Conservation (phyloP, 2,113 vertebrate genomes). For the Ctenomys sociabilis region DNA sequence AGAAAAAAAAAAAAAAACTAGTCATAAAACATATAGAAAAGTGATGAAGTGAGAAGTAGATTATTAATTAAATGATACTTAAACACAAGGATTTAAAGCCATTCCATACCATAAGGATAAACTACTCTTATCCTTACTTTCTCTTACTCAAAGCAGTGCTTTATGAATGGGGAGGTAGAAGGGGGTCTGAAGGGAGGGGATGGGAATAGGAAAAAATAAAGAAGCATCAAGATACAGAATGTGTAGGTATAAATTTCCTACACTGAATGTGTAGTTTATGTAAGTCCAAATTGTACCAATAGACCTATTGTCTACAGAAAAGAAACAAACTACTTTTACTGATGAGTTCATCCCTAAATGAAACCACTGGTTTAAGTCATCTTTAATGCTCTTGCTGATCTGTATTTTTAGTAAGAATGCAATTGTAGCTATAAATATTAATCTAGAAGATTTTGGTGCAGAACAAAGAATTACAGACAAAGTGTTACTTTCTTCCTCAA, state of each 20-base stretch:
- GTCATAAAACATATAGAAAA: neutral
- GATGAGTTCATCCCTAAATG: neutral
- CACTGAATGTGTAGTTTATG: neutral
- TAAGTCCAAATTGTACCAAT: neutral
- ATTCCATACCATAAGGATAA: neutral
- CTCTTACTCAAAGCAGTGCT: neutral
- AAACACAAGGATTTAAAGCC: neutral
- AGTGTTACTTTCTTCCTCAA: neutral
- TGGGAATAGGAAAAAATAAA: neutral
- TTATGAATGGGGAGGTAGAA: neutral
- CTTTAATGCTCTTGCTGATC: neutral
- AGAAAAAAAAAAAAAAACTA: neutral
- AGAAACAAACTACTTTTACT: neutral
- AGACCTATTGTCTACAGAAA: neutral
- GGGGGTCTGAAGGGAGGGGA: neutral
- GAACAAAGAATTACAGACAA: neutral
- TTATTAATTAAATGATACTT: neutral
- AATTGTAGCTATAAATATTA: neutral
- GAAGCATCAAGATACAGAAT: neutral
- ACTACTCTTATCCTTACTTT: neutral
- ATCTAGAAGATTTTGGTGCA: neutral
- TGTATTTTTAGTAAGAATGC: slow-evolving; percentile 39
- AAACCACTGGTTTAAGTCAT: neutral
- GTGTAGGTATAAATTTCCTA: neutral
- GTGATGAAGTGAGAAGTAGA: neutral